Evolutionary conservation across 2,113 vertebrate genomes (phyloP), one percentile per base, ranked within the genome.

Genomic region (Triplophysa rosa): DNA sequence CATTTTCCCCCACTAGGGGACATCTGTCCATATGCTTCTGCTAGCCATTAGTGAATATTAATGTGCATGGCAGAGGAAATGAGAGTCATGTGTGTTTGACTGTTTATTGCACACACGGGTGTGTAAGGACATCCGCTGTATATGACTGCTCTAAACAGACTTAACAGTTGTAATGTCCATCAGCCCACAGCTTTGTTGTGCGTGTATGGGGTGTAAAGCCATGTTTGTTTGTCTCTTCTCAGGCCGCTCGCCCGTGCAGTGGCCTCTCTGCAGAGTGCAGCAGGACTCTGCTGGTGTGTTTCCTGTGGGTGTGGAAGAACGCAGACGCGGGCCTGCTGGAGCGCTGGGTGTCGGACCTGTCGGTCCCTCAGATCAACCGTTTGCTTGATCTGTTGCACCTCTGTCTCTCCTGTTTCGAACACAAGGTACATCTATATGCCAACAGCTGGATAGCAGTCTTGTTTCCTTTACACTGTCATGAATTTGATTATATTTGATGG

Each of bases 251-350:
- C 29, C 89, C 94, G 72, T 87, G 91, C 85, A 92, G 90, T 56
- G 80, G 86, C 1, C 92, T 96, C 23, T 95, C 96, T 0, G 94
- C 94, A 0, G 96, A 97, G 83, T 94, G 94, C 62, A 97, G 94
- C 83, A 90, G 94, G 78, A 95, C 94, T n/a, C 87, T 97, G 84
- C 87, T 97, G 87, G 93, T 92, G 52, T 95, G 95, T 67, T 93
- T 95, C 72, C 92, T 97, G 19, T 97, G 96, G 95, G 95, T 97
- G 14, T 87, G 96, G 89, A 97, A 96, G 89, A 96, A 95, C 1
- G 93, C 93, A 0, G 95, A 96, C 54, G 90, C 91, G 0, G 87
- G 86, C 10, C 88, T 94, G 65, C 89, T 97, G 85, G 95, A 96
- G 83, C 90, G 89, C 82, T 97, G 95, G 95, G 87, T 95, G 56